Base-by-base conservation (phyloP, 1,140 invertebrate species). In the Brachionus paranguensis region DNA sequence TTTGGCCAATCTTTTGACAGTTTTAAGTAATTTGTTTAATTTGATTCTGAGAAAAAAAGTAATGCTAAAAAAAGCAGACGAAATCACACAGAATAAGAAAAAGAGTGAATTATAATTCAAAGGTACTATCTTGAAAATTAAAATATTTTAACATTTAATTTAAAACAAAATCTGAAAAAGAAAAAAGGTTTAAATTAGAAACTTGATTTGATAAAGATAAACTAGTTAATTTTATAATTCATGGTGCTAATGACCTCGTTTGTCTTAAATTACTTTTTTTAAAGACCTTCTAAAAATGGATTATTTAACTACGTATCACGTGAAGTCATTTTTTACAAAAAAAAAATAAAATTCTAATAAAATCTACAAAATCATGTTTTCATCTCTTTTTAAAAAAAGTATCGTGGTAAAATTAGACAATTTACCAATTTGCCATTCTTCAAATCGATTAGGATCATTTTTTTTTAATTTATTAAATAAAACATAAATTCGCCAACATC, bases 131-230 rank as follows among this genome's bases (percentile, higher is more conserved):
- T 60, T 60, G 53, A 60, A 60, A 27, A 60, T 24, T 0, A 60
- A 60, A 60, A 60, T 60, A 60, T 60, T 60, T 60, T 60, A 60
- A 60, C 53, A 60, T 60, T 60, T 60, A 60, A 60, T 60, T 60
- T 24, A 24, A 60, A 60, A 60, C 4, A 60, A 60, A 60, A 60
- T 20, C 27, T 60, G 53, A 60, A 60, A 60, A 53, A 53, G 47
- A 14, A 60, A 60, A 60, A 60, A 47, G 1, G 0, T 60, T 60
- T 60, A 60, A 60, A 10, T 24, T 60, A 20, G 53, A 60, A 60
- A 60, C 17, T 60, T 60, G 8, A 60, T 60, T 60, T 60, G 20
- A 60, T 20, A 60, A 60, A 60, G 53, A 60, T 60, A 60, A 60
- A 60, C 53, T 60, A 60, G 53, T 60, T 60, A 60, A 60, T 60